Evolutionary conservation across 1,140 invertebrate species (phyloP).

Genomic region (Drosophila gunungcola): DNA sequence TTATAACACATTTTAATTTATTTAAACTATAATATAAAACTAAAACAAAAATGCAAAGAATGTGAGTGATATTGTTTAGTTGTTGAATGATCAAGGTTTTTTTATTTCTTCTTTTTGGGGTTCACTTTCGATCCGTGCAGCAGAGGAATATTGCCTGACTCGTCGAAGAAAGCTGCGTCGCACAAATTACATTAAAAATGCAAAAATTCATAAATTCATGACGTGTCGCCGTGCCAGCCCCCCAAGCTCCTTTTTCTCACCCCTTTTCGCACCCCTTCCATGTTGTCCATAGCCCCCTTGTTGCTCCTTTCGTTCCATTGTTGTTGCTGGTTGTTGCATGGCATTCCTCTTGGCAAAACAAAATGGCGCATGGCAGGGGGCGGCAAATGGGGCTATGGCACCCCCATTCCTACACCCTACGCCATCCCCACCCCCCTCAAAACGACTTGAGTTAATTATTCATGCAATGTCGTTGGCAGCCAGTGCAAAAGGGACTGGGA

Average conservation of each 20-base stretch:
- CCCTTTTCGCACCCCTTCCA: neutral
- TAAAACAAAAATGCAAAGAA: too few relatives aligned
- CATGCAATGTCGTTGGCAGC: constrained; percentile 77
- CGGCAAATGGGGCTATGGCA: constrained; percentile 56
- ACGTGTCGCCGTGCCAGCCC: constrained; percentile 59
- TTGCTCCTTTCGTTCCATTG: constrained; percentile 18
- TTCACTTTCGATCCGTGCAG: neutral
- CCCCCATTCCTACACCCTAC: constrained; percentile 3
- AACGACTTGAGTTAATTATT: constrained; percentile 82
- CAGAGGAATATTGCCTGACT: neutral
- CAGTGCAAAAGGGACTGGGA: constrained; percentile 19
- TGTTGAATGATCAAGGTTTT: too few relatives aligned
- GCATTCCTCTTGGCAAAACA: constrained; percentile 65
- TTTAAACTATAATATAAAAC: too few relatives aligned
- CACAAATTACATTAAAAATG: constrained; percentile 81
- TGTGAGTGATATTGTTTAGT: too few relatives aligned
- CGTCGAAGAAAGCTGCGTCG: constrained; percentile 40
- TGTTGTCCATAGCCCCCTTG: constrained; percentile 1
- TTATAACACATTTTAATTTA: too few relatives aligned
- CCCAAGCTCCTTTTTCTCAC: neutral
- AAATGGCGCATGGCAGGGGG: constrained; percentile 73
- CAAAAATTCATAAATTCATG: constrained; percentile 83
- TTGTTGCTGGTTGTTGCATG: constrained; percentile 20
- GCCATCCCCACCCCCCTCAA: neutral
- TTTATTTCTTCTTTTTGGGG: neutral